Percentiles rank a stretch among this genome's conserved stretches.
Evolutionary conservation across 2,113 vertebrate genomes (phyloP).

Genomic region (Hirundichthys speculiger): DNA sequence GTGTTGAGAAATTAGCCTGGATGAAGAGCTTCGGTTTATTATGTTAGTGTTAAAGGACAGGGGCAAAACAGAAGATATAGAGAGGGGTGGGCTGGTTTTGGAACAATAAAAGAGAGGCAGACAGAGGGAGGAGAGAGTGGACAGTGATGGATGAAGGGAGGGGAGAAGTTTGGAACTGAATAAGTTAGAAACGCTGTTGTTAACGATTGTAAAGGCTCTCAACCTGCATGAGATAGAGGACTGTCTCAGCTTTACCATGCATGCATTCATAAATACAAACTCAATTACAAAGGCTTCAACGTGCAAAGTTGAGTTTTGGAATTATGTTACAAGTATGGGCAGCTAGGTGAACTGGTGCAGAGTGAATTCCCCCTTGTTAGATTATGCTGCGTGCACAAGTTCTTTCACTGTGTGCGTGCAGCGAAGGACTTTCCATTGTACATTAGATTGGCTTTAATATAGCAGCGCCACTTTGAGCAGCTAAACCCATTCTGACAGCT

Average conservation of each 20-base stretch:
- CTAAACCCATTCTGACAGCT: slow-evolving; percentile 68
- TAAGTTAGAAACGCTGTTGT: slow-evolving; percentile 49
- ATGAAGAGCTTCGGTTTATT: slow-evolving; percentile 79
- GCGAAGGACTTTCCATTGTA: slow-evolving; percentile 38
- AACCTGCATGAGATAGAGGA: not conserved
- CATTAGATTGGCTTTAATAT: slow-evolving; percentile 55
- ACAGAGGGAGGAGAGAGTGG: slow-evolving; percentile 69
- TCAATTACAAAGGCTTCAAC: not conserved
- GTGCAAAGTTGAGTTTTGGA: slow-evolving; percentile 1
- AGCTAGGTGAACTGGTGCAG: not conserved
- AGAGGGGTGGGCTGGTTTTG: slow-evolving; percentile 44
- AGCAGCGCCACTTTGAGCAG: slow-evolving; percentile 43
- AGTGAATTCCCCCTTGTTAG: slow-evolving; percentile 8
- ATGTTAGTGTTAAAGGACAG: slow-evolving; percentile 73
- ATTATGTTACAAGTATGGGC: not conserved
- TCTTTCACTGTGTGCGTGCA: too few species aligned
- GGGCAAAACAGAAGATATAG: slow-evolving; percentile 30
- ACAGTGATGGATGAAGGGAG: slow-evolving; percentile 77
- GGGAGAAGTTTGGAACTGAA: slow-evolving; percentile 49
- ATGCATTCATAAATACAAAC: not conserved
- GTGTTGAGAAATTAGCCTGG: slow-evolving; percentile 77
- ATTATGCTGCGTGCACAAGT: slow-evolving; percentile 26
- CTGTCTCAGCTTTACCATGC: too few species aligned
- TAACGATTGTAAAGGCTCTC: slow-evolving; percentile 50
- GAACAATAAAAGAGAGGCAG: slow-evolving; percentile 68